phyloP scores from a whole-genome alignment of 2,888 invertebrate genomes.

The Adelphocoris suturalis region DNA sequence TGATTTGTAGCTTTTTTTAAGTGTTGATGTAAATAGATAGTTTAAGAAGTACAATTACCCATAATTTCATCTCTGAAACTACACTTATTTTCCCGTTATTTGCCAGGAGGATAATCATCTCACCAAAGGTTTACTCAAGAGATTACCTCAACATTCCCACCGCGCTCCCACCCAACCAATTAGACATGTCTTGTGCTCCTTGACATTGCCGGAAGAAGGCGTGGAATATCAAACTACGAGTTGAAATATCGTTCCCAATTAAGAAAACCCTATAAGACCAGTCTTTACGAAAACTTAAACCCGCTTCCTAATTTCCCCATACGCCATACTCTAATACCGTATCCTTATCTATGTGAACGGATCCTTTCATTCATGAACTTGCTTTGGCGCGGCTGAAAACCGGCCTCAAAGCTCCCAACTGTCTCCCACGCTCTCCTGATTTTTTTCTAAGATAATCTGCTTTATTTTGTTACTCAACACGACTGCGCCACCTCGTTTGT shows the following conservation, averaged over 20 bases:
- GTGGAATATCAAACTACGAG: conserved; percentile 3
- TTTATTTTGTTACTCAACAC: conserved; percentile 52
- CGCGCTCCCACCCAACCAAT: neutral
- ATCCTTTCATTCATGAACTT: conserved; percentile 51
- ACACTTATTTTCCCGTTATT: no score
- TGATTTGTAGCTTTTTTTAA: no score
- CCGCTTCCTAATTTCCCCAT: conserved; percentile 35
- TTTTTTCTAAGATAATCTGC: conserved; percentile 43
- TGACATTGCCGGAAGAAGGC: conserved; percentile 30
- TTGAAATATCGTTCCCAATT: conserved; percentile 47
- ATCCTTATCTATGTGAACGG: conserved; percentile 30
- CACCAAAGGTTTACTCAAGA: neutral
- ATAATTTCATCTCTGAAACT: no score
- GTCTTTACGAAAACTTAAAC: conserved; percentile 6
- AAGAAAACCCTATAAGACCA: conserved; percentile 27
- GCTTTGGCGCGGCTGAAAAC: conserved; percentile 28
- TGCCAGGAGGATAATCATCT: no score
- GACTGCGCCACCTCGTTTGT: conserved; percentile 31
- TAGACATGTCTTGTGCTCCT: neutral
- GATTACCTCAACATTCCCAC: neutral
- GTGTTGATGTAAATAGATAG: no score
- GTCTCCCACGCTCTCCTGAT: conserved; percentile 60
- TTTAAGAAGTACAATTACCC: no score
- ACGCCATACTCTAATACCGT: neutral
- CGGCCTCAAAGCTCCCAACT: conserved; percentile 4